Base-by-base conservation (phyloP, 2,797 vertebrate genomes). In the Catostomus latipinnis region DNA sequence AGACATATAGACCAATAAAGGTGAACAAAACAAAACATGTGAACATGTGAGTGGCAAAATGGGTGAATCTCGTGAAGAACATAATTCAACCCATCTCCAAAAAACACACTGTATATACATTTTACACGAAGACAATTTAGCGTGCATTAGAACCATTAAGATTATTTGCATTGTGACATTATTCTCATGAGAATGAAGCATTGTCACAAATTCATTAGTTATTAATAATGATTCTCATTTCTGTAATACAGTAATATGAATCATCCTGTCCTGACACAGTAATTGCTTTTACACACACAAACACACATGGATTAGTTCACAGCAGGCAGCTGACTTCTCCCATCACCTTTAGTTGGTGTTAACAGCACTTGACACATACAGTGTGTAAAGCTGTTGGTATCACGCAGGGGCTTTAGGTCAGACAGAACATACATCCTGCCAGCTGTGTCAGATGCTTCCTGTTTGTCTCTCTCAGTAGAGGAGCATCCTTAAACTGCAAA, bases 401-500 rank as follows among this genome's bases (percentile, higher is more conserved):
- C 56, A 61, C 46, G 6, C 66, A 52, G 48, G 75, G 48, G 65
- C 56, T 70, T 53, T 11, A 77, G 75, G 75, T 62, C 56, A 43
- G 48, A 61, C 48, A 8, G 4, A 45, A 16, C 66, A 61, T n/a
- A 61, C 75, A 69, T 70, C 75, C 75, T 77, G 75, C 54, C 66
- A 61, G 75, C 75, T 70, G 75, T 61, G 75, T 50, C 65, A 8
- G 45, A 18, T 11, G 56, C 75, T 77, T 77, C 75, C 46, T 77
- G 75, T 69, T 69, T 49, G 62, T 56, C 52, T 45, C 8, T 74
- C 61, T 50, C 65, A 7, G 50, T 43, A 53, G 60, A 54, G 43
- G 18, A 52, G 13, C 6, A 68, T 14, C 10, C 46, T 22, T 49
- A 14, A 49, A 4, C n/a, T 10, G n/a, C 12, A 5, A 4, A 49